Conservation (phyloP, 2,113 vertebrate species). For the Anhinga rufa region DNA sequence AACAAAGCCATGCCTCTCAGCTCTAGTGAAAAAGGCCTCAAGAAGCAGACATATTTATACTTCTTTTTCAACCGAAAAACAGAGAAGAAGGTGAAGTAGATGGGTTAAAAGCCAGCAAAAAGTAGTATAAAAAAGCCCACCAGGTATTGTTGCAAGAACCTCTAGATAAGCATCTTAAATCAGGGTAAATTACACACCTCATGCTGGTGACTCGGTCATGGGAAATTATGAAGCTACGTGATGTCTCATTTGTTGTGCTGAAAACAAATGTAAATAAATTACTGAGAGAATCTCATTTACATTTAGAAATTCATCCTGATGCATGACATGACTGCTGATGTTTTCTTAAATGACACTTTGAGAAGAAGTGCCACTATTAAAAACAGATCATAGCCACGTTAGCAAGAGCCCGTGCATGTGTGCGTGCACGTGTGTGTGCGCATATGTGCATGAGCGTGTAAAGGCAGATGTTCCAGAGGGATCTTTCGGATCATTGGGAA, state of each 20-base stretch:
- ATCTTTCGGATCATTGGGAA: background rate
- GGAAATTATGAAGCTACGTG: slow-evolving; percentile 83
- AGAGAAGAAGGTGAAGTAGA: background rate
- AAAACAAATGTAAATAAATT: slow-evolving; percentile 88
- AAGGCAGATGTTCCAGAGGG: background rate
- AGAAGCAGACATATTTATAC: background rate
- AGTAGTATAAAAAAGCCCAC: slow-evolving; percentile 30
- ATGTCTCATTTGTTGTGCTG: slow-evolving; percentile 85
- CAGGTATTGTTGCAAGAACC: slow-evolving; percentile 69
- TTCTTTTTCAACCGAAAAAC: background rate
- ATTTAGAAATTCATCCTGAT: slow-evolving; percentile 76
- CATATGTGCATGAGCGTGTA: background rate
- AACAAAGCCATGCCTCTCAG: background rate
- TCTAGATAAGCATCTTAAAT: slow-evolving; percentile 80
- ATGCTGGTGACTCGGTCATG: slow-evolving; percentile 81
- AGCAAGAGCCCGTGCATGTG: background rate
- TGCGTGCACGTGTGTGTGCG: accelerated
- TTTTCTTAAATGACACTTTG: slow-evolving; percentile 66
- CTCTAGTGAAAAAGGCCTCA: background rate
- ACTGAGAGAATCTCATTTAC: slow-evolving; percentile 80
- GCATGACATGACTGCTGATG: slow-evolving; percentile 77
- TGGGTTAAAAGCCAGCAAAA: slow-evolving; percentile 2
- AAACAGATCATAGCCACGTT: slow-evolving; percentile 44
- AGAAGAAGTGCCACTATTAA: slow-evolving; percentile 70
- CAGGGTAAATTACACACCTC: slow-evolving; percentile 77